Evolutionary conservation across 2,113 vertebrate genomes (phyloP), one percentile per base, ranked within the genome.

Genomic region (Nymphicus hollandicus): DNA sequence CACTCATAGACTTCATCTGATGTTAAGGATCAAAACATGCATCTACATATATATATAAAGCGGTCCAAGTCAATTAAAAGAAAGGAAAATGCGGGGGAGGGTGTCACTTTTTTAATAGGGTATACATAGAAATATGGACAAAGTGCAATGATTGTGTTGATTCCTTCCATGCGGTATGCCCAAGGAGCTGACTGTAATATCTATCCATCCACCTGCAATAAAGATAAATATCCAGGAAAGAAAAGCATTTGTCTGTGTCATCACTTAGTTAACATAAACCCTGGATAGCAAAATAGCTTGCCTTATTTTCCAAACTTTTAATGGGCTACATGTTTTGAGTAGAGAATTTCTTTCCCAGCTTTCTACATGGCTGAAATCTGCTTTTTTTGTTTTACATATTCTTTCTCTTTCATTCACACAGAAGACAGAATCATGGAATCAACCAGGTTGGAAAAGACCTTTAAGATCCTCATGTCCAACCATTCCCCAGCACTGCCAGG

Each of bases 151-250:
- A 86, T 58, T 66, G 35, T 15, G 58, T 73, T 85, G 58, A 56
- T 88, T 93, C 58, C 28, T 90, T 73, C 35, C 33, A 50, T 22
- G 24, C 1, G 7, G 8, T 23, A 73, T 91, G 55, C 33, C 5
- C 2, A 56, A 53, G 46, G 58, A 80, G 13, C 31, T 66, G 65
- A 69, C 43, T 64, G 17, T 50, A 60, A 13, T 44, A 78, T 53
- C 29, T 86, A 55, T n/a, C 43, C 25, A 43, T 80, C n/a, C 7
- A 66, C 46, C 29, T 66, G 64, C 58, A 81, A 83, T 39, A 63
- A 90, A 74, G 63, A 83, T 33, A 82, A 85, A 83, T 64, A 93
- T 31, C 28, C 46, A 83, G 47, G 25, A 88, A 74, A 71, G 44
- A 50, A 71, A 91, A 70, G 1, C 55, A 61, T 81, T 84, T 79